Conservation (phyloP, 1,140 invertebrate species). For the Paraescarpia echinospica region DNA sequence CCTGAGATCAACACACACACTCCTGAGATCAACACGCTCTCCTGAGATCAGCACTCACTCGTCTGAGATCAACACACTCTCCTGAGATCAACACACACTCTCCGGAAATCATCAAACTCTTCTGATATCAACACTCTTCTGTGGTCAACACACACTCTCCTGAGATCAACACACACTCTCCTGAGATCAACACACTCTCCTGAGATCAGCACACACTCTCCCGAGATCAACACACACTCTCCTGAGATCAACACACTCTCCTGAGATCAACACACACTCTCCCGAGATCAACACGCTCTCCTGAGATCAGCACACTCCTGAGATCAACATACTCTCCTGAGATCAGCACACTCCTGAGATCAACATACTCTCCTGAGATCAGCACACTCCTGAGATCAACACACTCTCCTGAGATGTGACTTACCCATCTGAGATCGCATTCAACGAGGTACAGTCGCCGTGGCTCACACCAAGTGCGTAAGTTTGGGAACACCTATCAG, state of each 20-base stretch:
- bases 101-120: background rate
- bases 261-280: constrained; percentile 16
- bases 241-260: background rate
- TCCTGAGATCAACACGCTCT: background rate
- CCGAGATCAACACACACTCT: background rate
- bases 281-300: too few species aligned
- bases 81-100: background rate
- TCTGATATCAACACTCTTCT: background rate
- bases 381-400: background rate
- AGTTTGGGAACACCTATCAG: constrained; percentile 47
- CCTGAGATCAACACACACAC: background rate
- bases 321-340: too few species aligned
- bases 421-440: constrained; percentile 55
- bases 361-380: background rate
- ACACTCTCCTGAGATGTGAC: too few species aligned
- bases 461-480: constrained; percentile 50
- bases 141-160: background rate
- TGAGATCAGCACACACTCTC: constrained; percentile 11
- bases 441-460: constrained; percentile 47
- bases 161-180: background rate
- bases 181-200: background rate
- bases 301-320: too few species aligned
- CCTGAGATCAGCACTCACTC: background rate
- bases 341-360: background rate
- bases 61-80: background rate